Evolutionary conservation across 2,888 invertebrate species (phyloP), one percentile per base, ranked within the genome.

Genomic region (Escarpia spicata): DNA sequence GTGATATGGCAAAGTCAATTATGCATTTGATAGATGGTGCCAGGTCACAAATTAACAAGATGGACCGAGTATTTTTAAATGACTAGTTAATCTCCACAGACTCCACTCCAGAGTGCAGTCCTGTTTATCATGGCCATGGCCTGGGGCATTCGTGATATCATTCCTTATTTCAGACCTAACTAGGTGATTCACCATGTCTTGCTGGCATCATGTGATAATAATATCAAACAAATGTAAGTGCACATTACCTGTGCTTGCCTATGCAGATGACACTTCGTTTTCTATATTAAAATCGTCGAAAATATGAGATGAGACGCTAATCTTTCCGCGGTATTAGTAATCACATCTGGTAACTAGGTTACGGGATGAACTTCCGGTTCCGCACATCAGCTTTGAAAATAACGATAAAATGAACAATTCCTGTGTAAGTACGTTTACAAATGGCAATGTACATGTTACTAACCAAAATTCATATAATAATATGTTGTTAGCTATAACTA

Each of bases 291-390:
- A n/a, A 75, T 75, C 75, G 75, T 75, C 26, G 75, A 75, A 75
- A 75, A 75, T 26, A 75, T 75, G 26, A 75, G 75, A 75, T 75
- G 75, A 75, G 26, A 75, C n/a, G 26, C 75, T 75, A 75, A 75
- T 26, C 75, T 19, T 75, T 75, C 75, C 26, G 75, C 75, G 75
- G 75, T 75, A 75, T 26, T 75, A 75, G 75, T 75, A 75, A 75
- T 75, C 75, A 75, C 75, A 75, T 75, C 75, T 75, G 75, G 75
- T 75, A 75, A 75, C 75, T 6, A 75, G 75, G 75, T 75, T 75
- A 75, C 75, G 75, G 75, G 6, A 26, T 75, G 75, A 75, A 75
- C 75, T 26, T 75, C 75, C 75, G 75, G 75, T 75, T 75, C 75
- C n/a, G 75, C 75, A 26, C n/a, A 75, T 75, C 75, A n/a, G 75